These are phyloP conservation scores for Diaprepes abbreviatus DNA, from an alignment of 2,888 invertebrate species.

Conservation along the genomic window DNA sequence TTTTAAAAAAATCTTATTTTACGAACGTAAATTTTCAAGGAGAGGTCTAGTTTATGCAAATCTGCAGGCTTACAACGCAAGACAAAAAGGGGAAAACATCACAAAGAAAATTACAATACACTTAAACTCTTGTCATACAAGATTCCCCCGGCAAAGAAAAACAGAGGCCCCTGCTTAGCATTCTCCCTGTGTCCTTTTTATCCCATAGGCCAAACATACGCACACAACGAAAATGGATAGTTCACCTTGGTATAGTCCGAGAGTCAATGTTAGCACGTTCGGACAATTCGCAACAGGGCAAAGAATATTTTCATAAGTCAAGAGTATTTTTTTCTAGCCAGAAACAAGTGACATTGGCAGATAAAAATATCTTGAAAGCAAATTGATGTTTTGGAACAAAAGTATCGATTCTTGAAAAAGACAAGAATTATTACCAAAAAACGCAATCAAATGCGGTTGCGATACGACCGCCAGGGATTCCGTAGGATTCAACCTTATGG, in stretches of 20 bases:
- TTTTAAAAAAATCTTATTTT: neutral
- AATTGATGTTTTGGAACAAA: too few relatives aligned
- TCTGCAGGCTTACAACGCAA: slow-evolving; percentile 20
- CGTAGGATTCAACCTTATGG: too few relatives aligned
- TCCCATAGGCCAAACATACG: slow-evolving; percentile 35
- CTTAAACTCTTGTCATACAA: slow-evolving; percentile 46
- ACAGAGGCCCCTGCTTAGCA: slow-evolving; percentile 45
- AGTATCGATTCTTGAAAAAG: too few relatives aligned
- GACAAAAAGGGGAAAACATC: slow-evolving; percentile 43
- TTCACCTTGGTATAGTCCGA: slow-evolving; percentile 27
- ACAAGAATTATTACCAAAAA: too few relatives aligned
- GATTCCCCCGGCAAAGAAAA: slow-evolving; percentile 41
- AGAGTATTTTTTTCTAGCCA: too few relatives aligned
- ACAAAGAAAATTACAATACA: slow-evolving; percentile 47
- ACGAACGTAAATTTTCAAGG: neutral
- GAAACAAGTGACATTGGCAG: too few relatives aligned
- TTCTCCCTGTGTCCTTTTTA: slow-evolving; percentile 38
- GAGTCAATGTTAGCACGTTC: too few relatives aligned
- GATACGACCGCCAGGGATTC: too few relatives aligned
- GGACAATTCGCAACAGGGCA: too few relatives aligned
- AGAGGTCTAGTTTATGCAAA: slow-evolving; percentile 35
- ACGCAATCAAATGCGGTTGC: too few relatives aligned
- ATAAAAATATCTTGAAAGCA: too few relatives aligned
- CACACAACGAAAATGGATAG: slow-evolving; percentile 30
- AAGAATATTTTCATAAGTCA: too few relatives aligned